phyloP scores from a whole-genome alignment of 2,797 vertebrate species.

The Leptoclinus maculatus region DNA sequence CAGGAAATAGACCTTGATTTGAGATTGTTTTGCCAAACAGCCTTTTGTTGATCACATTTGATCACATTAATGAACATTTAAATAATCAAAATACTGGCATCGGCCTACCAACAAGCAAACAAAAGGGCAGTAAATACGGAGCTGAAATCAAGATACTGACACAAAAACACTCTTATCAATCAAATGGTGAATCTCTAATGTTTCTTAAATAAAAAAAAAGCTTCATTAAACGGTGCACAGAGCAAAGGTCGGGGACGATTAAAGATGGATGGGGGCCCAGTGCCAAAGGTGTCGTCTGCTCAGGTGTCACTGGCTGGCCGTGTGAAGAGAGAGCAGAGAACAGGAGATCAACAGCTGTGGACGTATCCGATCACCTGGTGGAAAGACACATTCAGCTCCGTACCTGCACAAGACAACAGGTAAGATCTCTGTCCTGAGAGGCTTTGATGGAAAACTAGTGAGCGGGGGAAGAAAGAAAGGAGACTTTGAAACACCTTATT shows the following conservation, averaged over 20 bases:
- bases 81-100: background rate
- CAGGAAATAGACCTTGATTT: background rate
- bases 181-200: background rate
- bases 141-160: background rate
- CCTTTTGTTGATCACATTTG: background rate
- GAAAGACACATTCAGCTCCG: constrained; percentile 42
- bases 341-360: constrained; percentile 72
- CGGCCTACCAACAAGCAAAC: background rate
- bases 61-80: background rate
- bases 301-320: constrained; percentile 75
- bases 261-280: constrained; percentile 72
- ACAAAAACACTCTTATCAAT: background rate
- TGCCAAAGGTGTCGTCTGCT: constrained; percentile 72
- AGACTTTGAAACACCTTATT: background rate
- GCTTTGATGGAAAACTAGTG: background rate
- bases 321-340: constrained; percentile 66
- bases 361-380: constrained; percentile 63
- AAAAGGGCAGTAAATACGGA: background rate
- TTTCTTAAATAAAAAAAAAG: background rate
- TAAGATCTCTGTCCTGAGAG: constrained; percentile 44
- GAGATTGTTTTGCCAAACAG: background rate
- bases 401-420: constrained; percentile 50
- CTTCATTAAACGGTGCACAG: background rate
- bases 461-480: background rate
- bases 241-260: constrained; percentile 55